Evolutionary conservation across 2,888 invertebrate genomes (phyloP).

Genomic region (Empis livida): DNA sequence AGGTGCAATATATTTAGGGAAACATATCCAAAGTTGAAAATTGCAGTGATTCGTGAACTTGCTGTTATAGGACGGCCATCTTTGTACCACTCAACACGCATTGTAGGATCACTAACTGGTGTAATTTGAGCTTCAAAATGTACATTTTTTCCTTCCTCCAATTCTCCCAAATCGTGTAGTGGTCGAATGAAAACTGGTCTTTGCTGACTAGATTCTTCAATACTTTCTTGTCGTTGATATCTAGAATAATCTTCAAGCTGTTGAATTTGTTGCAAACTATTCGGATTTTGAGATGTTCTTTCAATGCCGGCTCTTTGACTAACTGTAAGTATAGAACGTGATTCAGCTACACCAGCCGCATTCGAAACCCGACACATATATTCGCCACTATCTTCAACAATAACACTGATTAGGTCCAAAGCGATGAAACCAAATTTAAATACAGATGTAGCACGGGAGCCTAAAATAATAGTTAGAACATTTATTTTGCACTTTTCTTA

Average conservation of each 20-base stretch:
- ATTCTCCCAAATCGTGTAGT: slow-evolving; percentile 70
- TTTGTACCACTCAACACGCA: slow-evolving; percentile 93
- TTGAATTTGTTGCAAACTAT: slow-evolving; percentile 79
- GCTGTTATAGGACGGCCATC: slow-evolving; percentile 90
- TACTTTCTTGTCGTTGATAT: slow-evolving; percentile 72
- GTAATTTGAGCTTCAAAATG: slow-evolving; percentile 88
- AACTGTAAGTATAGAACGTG: slow-evolving; percentile 67
- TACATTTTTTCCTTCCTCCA: slow-evolving; percentile 81
- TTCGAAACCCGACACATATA: slow-evolving; percentile 81
- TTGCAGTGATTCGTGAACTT: slow-evolving; percentile 92
- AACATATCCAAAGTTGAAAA: slow-evolving; percentile 98
- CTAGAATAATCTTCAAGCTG: slow-evolving; percentile 82
- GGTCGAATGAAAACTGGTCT: slow-evolving; percentile 80
- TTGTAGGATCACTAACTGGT: slow-evolving; percentile 83
- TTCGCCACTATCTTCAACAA: slow-evolving; percentile 77
- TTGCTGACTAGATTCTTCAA: slow-evolving; percentile 68
- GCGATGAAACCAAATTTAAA: slow-evolving; percentile 98
- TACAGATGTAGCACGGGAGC: slow-evolving; percentile 87
- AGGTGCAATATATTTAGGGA: slow-evolving; percentile 97
- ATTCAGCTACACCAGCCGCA: slow-evolving; percentile 76
- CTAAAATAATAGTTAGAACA: slow-evolving; percentile 36
- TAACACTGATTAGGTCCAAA: slow-evolving; percentile 76
- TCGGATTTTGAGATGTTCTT: slow-evolving; percentile 79
- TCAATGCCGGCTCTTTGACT: slow-evolving; percentile 74
- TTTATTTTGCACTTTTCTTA: neutral